Evolutionary conservation across 64 coral and sea anemone genomes (phyloP).

Genomic region (Astreopora myriophthalma): DNA sequence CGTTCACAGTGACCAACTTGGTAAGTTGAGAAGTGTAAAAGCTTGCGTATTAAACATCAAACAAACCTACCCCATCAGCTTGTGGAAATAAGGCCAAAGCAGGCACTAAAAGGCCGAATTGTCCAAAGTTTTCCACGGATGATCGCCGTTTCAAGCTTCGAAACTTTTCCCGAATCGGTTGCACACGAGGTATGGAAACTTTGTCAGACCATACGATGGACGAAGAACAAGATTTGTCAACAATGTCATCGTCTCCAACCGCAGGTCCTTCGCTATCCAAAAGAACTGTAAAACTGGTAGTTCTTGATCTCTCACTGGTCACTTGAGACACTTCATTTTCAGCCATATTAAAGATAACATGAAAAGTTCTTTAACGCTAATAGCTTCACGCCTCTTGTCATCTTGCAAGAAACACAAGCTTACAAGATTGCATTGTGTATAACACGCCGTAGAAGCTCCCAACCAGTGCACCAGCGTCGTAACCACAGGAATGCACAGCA

Average conservation of each 20-base stretch:
- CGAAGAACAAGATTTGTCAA: conserved; percentile 34
- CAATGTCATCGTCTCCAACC: not conserved
- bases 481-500: not conserved
- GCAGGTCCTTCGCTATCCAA: not conserved
- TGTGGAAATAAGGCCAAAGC: conserved; percentile 82
- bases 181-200: not conserved
- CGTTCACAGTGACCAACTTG: too few species aligned
- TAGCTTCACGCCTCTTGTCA: not conserved
- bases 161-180: conserved; percentile 39
- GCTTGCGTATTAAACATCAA: not conserved
- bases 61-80: conserved; percentile 79
- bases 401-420: not conserved
- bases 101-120: conserved; percentile 88
- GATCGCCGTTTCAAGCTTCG: conserved; percentile 76
- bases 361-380: not conserved
- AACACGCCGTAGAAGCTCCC: not conserved
- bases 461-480: not conserved
- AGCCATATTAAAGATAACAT: not conserved
- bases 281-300: conserved; percentile 13
- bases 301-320: not conserved
- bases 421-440: not conserved
- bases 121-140: conserved; percentile 92
- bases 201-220: conserved; percentile 5
- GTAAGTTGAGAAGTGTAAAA: too few species aligned
- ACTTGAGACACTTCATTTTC: conserved; percentile 16